Base-by-base conservation (phyloP, 2,797 vertebrate species). In the Lemur catta region DNA sequence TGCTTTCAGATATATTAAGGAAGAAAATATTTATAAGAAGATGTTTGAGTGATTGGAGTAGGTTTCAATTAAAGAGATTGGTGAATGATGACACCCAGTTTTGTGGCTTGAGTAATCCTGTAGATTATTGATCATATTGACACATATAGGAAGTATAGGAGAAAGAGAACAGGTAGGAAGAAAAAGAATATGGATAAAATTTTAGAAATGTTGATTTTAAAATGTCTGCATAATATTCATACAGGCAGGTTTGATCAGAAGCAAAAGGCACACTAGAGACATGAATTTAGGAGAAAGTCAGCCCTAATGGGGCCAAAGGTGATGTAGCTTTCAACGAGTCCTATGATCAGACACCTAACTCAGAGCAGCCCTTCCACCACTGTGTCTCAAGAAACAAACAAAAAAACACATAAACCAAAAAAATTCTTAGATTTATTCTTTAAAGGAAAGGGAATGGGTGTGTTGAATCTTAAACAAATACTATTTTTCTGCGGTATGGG, bases 241-340 rank as follows among this genome's bases (percentile, higher is more conserved):
- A 4, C 17, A 75, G 48, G 38, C 14, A 63, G 22, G 13, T 52
- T 61, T 86, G 26, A 43, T 22, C 12, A 22, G 84, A 89, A 63
- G 24, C 41, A 52, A 65, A 89, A 41, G 8, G 43, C n/a, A 46
- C 4, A 6, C 6, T 11, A 33, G 33, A 7, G 30, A n/a, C 0
- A 10, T 35, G 55, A 41, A 6, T 84, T 82, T 43, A 3, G 38
- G 14, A 67, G 30, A 1, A 35, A 67, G 24, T 41, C n/a, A 48
- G 1, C 2, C 13, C 65, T 48, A 2, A 24, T 8, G 82, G 7
- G 28, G 2, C 0, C 22, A 38, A 67, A 26, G 0, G 0, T 59
- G 30, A 35, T 6, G 20, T n/a, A 4, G 13, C 30, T 48, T 50
- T 43, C 4, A 71, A 2, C 13, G 4, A 7, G 6, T 30, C 4